Conservation (phyloP, 1,140 invertebrate genomes). For the Pygmarrhopalites habei region DNA sequence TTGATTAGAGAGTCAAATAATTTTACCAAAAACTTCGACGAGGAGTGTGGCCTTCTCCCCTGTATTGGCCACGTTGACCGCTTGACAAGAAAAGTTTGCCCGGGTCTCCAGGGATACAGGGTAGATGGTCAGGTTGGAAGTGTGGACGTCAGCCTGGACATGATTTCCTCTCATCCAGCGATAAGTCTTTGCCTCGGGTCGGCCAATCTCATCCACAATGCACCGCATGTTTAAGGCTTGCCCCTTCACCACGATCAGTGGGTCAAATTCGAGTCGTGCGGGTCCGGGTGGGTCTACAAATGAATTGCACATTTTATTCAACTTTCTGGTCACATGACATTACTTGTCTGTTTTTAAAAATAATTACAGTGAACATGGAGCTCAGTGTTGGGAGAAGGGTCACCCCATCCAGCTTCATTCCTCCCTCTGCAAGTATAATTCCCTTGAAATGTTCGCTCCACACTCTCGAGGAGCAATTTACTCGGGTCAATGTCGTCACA, state of each 20-base stretch:
- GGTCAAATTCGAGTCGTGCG: slow-evolving; percentile 61
- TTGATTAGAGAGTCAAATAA: no score
- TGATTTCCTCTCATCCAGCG: slow-evolving; percentile 70
- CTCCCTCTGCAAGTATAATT: slow-evolving; percentile 83
- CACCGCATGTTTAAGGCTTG: slow-evolving; percentile 68
- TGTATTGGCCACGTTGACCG: slow-evolving; percentile 70
- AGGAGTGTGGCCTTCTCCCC: slow-evolving; percentile 61
- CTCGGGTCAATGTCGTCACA: slow-evolving; percentile 76
- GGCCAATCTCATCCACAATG: slow-evolving; percentile 68
- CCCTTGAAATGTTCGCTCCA: slow-evolving; percentile 76
- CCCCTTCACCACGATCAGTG: slow-evolving; percentile 67
- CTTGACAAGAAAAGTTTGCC: slow-evolving; percentile 78
- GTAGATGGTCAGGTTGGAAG: slow-evolving; percentile 65
- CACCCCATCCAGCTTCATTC: slow-evolving; percentile 58
- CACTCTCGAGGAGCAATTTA: slow-evolving; percentile 69
- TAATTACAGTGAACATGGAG: slow-evolving; percentile 60
- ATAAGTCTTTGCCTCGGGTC: slow-evolving; percentile 63
- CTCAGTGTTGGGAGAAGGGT: slow-evolving; percentile 22
- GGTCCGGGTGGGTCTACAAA: slow-evolving; percentile 63
- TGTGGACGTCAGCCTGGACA: slow-evolving; percentile 61
- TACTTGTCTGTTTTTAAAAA: not conserved
- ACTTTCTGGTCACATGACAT: not conserved
- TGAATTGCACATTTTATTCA: slow-evolving; percentile 16
- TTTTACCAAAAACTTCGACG: slow-evolving; percentile 72
- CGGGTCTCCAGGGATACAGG: slow-evolving; percentile 70